Base-by-base conservation (phyloP, 2,113 vertebrate species). In the Scalopus aquaticus region DNA sequence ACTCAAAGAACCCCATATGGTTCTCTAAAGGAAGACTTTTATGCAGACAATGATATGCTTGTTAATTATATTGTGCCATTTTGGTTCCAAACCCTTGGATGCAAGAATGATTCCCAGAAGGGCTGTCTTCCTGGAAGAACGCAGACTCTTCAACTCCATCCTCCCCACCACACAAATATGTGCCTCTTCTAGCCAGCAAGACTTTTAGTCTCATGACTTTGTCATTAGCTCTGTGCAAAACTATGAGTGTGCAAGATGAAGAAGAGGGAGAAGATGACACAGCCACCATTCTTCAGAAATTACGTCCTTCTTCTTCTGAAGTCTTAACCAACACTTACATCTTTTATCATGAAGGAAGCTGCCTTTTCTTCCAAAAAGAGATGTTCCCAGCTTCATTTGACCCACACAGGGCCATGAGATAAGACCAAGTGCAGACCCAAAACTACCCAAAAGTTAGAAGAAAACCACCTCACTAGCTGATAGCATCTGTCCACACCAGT, bases 311-410 rank as follows among this genome's bases (percentile, higher is more conserved):
- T 62, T 62, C 69, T 94, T 95, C 87, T 95, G 87, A 89, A 79
- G 79, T 92, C 95, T 96, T 96, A 86, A 93, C 85, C 49, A 86
- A 37, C 44, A n/a, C 70, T 76, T 83, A 91, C 51, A 46, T 93
- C 91, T 94, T 96, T 96, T 74, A 83, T 94, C 83, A 94, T 81
- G 20, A 89, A 87, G 51, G 58, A 96, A 91, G 94, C n/a, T 4
- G 81, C 58, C 73, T 73, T 51, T 51, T 51, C 17, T 51, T 51
- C 92, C 2, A 10, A 94, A 90, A 96, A 92, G 62, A 94, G 77
- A 88, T 58, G 90, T 69, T 88, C 37, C 60, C 60, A 73, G 54
- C 67, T 90, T 93, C 79, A 22, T 86, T 22, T 92, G 93, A 91
- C 93, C 94, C 76, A 2, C 28, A 32, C 15, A 35, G 80, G 89